Evolutionary conservation across 2,797 vertebrate species (phyloP), one percentile per base, ranked within the genome.

Genomic region (Podarcis siculus): DNA sequence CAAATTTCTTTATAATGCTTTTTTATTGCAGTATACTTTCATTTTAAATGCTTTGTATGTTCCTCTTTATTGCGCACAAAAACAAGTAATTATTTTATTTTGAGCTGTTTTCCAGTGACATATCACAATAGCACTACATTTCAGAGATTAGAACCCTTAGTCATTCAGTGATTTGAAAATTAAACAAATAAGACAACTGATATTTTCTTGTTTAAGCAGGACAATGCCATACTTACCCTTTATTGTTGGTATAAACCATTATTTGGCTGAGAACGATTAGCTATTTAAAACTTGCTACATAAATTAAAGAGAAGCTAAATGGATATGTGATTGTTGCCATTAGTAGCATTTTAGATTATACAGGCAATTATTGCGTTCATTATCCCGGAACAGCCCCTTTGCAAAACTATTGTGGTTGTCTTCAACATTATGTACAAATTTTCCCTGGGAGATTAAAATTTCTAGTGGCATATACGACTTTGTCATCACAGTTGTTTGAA

Each of bases 271-370:
- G 95, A 96, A 91, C 90, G 91, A 95, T 97, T 96, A 97, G 94
- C 96, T 96, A 93, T 95, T 96, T 97, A 96, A 96, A 97, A 97
- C 94, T 96, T 96, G 27, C 89, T 97, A 95, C 95, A 96, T 97
- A 97, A 97, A 97, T 97, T 96, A 97, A 96, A 97, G 93, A 96
- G 95, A 92, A 94, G 93, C 96, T 97, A 97, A 97, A 97, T 97
- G 96, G 95, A 93, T 96, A 96, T 97, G 94, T 86, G 80, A 95
- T 96, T 92, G 94, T 95, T 96, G 95, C 95, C 96, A 96, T 97
- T 97, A 97, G 96, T 93, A 94, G 95, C 96, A 93, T 97, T 97
- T 97, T 96, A 97, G 95, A 97, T 97, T 97, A 96, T 96, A 95
- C 92, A 96, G 95, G 95, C 97, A 97, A 96, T 97, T 97, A 97